A percentile compares a stretch with the other conserved stretches of the same genome.
These are phyloP conservation scores for Xenops minutus DNA, from an alignment of 2,797 vertebrate genomes.

Conservation along the genomic window DNA sequence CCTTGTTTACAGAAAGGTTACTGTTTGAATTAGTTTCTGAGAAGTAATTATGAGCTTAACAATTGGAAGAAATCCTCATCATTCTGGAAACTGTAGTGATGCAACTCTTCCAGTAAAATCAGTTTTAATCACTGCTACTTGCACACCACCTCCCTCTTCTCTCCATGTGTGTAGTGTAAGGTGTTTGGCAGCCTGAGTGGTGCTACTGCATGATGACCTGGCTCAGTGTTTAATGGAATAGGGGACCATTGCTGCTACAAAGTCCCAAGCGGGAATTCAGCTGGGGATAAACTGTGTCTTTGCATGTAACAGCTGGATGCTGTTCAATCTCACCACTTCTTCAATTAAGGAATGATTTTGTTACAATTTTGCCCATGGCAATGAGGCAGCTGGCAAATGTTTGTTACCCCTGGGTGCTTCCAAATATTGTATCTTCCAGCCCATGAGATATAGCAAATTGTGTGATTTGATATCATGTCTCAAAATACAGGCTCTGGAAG, in stretches of 20 bases:
- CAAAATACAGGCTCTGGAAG: not conserved
- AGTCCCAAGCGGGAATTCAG: not conserved
- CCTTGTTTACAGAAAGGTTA: constrained; percentile 64
- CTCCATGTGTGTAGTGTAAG: not conserved
- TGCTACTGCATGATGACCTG: not conserved
- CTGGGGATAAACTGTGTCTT: not conserved
- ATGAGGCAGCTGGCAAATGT: not conserved
- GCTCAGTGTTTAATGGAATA: not conserved
- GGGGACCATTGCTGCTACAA: not conserved
- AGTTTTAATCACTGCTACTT: constrained; percentile 31
- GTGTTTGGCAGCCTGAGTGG: not conserved
- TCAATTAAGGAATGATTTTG: constrained; percentile 53
- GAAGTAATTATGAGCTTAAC: constrained; percentile 59
- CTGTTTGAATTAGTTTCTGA: constrained; percentile 51
- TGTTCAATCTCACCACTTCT: constrained; percentile 18
- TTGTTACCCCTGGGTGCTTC: constrained; percentile 9
- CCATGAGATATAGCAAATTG: not conserved
- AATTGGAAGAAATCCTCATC: constrained; percentile 41
- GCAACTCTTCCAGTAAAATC: constrained; percentile 43
- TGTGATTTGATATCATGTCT: constrained; percentile 4
- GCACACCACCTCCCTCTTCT: not conserved
- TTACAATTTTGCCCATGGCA: constrained; percentile 5
- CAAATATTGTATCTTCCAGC: constrained; percentile 19
- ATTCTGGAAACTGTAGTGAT: not conserved
- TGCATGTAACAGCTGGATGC: not conserved